These are phyloP conservation scores for Prorops nasuta DNA, from an alignment of 1,140 invertebrate species.

Conservation along the genomic window DNA sequence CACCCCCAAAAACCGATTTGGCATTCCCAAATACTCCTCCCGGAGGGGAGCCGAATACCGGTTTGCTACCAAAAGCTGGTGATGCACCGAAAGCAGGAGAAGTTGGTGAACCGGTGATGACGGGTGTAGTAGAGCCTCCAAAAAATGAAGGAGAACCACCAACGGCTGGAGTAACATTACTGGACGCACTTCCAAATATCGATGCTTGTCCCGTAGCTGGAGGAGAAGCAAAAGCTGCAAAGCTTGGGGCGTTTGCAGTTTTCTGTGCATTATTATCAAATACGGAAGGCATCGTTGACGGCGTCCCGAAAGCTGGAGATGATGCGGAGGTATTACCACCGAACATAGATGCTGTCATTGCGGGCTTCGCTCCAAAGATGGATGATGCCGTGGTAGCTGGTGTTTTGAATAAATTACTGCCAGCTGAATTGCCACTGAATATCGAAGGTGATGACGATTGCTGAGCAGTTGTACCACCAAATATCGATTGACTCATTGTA, in stretches of 20 bases:
- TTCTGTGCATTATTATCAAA: constrained; percentile 8
- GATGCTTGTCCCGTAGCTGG: constrained; percentile 10
- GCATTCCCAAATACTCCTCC: constrained; percentile 22
- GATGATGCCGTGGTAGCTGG: constrained; percentile 6
- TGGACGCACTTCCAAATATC: constrained; percentile 1
- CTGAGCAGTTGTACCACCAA: constrained; percentile 19
- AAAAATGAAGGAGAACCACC: constrained; percentile 18
- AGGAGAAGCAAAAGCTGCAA: constrained; percentile 25
- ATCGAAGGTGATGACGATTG: constrained; percentile 15
- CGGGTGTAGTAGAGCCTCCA: constrained; percentile 14
- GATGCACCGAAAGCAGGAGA: constrained; percentile 26
- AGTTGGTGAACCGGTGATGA: too few species aligned
- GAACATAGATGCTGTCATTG: constrained; percentile 17
- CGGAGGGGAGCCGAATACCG: constrained; percentile 35
- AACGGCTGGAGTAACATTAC: constrained; percentile 1
- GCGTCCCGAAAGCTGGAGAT: neutral
- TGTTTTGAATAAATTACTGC: constrained; percentile 7
- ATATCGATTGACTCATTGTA: constrained; percentile 17
- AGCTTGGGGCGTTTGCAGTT: too few species aligned
- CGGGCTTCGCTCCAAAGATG: constrained; percentile 15
- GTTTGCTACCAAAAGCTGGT: constrained; percentile 40
- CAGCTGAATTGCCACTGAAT: constrained; percentile 20
- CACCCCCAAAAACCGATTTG: constrained; percentile 30
- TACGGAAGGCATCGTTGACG: constrained; percentile 4
- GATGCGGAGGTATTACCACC: constrained; percentile 12